These are phyloP conservation scores for Falco biarmicus DNA, from an alignment of 2,797 vertebrate species.

Conservation along the genomic window DNA sequence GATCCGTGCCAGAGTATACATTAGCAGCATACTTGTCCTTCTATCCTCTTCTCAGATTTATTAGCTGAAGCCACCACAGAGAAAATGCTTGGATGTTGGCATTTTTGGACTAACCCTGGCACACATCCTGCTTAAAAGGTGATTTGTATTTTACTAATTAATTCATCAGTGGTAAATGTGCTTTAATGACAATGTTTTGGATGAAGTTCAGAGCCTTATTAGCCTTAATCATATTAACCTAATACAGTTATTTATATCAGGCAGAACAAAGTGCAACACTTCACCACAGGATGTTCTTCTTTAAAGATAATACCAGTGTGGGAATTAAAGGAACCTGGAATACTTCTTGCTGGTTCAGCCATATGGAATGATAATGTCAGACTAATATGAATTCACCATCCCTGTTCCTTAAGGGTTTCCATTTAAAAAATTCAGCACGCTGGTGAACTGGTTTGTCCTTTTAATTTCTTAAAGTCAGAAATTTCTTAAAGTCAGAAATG, in stretches of 20 bases:
- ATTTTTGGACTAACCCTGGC: slow-evolving; percentile 46
- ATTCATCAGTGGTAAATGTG: slow-evolving; percentile 63
- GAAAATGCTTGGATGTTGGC: slow-evolving; percentile 4
- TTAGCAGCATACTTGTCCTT: neutral
- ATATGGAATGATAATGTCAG: neutral
- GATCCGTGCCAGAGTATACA: neutral
- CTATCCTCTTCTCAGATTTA: neutral
- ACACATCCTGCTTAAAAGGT: slow-evolving; percentile 57
- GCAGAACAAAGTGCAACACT: slow-evolving; percentile 63
- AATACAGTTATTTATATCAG: slow-evolving; percentile 67
- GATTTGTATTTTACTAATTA: slow-evolving; percentile 68
- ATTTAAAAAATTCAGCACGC: neutral
- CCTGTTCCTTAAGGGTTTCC: neutral
- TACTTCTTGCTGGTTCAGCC: neutral
- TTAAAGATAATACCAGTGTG: slow-evolving; percentile 1
- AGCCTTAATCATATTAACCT: slow-evolving; percentile 65
- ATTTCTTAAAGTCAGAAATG: neutral
- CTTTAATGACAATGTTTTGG: slow-evolving; percentile 67
- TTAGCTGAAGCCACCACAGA: neutral
- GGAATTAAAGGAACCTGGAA: slow-evolving; percentile 11
- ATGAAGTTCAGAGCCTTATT: slow-evolving; percentile 72
- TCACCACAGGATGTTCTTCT: slow-evolving; percentile 18
- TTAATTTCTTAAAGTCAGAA: neutral
- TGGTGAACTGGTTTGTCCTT: neutral
- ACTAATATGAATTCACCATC: neutral